Evolutionary conservation across 1,140 invertebrate species (phyloP).

Genomic region (Lethocerus indicus): DNA sequence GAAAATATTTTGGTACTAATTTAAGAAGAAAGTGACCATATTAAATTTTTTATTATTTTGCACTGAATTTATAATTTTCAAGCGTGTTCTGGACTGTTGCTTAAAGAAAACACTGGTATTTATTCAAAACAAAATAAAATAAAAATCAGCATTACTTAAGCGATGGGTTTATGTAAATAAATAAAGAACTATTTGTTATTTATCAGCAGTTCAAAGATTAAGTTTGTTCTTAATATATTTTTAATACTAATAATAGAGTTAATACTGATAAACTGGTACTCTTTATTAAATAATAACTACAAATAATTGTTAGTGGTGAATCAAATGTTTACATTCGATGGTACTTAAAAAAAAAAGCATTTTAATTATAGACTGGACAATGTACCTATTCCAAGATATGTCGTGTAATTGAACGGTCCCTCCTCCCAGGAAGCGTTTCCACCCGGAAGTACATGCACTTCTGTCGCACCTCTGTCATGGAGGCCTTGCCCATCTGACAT

Average conservation of each 20-base stretch:
- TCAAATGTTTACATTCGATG: background rate
- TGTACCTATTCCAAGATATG: conserved; percentile 18
- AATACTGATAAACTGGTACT: background rate
- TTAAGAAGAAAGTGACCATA: no score
- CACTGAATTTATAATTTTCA: no score
- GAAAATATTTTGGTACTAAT: no score
- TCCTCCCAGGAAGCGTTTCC: conserved; percentile 17
- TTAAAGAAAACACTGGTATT: no score
- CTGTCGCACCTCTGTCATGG: conserved; percentile 16
- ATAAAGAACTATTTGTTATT: no score
- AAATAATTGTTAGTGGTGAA: background rate
- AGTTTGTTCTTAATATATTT: background rate
- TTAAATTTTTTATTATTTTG: no score
- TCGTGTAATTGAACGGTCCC: conserved; percentile 18
- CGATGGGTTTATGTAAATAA: no score
- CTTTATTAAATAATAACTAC: background rate
- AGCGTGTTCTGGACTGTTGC: no score
- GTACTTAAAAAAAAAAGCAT: background rate
- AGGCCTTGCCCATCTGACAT: conserved; percentile 9
- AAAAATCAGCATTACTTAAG: no score
- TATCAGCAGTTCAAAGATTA: background rate
- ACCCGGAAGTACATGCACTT: conserved; percentile 14
- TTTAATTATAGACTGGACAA: background rate
- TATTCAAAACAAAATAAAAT: no score
- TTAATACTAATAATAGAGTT: background rate